phyloP scores from a whole-genome alignment of 2,888 invertebrate genomes.

The Lydus trimaculatus region DNA sequence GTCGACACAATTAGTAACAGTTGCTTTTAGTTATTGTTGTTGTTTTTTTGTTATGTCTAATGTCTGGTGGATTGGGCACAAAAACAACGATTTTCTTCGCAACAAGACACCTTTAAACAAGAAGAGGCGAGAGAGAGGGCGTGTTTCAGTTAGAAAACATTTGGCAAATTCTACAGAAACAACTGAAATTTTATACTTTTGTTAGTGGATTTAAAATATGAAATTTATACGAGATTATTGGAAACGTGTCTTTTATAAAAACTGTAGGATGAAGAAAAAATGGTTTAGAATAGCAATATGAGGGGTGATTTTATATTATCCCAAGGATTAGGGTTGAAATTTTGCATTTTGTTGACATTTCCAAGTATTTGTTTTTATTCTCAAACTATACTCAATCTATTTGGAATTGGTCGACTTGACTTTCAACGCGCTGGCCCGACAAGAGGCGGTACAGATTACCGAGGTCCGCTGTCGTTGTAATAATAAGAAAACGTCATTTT shows the following conservation, averaged over 20 bases:
- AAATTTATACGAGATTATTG: neutral
- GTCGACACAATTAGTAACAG: constrained; percentile 14
- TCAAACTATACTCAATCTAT: too few relatives aligned
- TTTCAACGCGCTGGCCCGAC: too few relatives aligned
- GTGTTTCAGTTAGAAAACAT: neutral
- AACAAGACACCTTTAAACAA: constrained; percentile 8
- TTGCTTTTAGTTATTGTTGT: neutral
- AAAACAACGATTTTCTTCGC: too few relatives aligned
- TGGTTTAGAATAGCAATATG: too few relatives aligned
- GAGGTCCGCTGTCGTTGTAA: too few relatives aligned
- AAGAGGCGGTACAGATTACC: too few relatives aligned
- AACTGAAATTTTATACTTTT: neutral
- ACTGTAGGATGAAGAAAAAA: too few relatives aligned
- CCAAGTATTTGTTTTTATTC: too few relatives aligned
- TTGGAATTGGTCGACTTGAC: too few relatives aligned
- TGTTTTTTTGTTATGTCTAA: neutral
- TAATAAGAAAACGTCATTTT: too few relatives aligned
- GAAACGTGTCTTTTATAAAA: neutral
- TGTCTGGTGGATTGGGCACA: neutral
- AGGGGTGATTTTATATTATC: neutral
- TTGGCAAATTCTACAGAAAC: neutral
- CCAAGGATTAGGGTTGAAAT: neutral
- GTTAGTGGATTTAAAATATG: neutral
- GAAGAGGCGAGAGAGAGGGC: too few relatives aligned
- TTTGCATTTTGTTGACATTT: neutral